Conservation (phyloP, 53 echinoderm and acorn worm genomes). For the Mesocentrotus franciscanus region DNA sequence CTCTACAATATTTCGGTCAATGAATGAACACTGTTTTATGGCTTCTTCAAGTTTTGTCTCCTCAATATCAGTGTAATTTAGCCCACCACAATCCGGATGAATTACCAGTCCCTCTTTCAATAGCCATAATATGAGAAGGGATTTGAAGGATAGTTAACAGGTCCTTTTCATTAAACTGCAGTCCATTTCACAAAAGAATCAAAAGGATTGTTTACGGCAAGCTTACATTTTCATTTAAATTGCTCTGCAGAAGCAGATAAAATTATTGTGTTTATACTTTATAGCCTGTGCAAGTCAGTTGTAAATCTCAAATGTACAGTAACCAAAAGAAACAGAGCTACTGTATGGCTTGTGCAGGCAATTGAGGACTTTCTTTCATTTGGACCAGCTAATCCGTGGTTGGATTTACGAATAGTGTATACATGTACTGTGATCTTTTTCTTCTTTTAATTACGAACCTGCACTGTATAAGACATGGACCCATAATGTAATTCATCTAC, state of each 20-base stretch:
- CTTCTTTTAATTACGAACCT: neutral
- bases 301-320: neutral
- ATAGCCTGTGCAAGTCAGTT: neutral
- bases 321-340: neutral
- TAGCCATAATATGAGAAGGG: neutral
- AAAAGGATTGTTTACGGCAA: slow-evolving; percentile 30
- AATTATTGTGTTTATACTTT: neutral
- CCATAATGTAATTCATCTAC: neutral
- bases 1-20: neutral
- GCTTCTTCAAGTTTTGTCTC: neutral
- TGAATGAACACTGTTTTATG: neutral
- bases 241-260: slow-evolving; percentile 4
- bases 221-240: neutral
- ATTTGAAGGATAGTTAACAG: neutral
- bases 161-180: neutral
- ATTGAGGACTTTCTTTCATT: neutral
- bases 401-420: neutral
- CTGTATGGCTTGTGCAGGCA: neutral
- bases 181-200: neutral
- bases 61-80: neutral
- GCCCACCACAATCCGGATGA: slow-evolving; percentile 10
- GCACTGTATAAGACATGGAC: neutral
- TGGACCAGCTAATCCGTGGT: neutral
- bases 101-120: neutral
- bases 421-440: neutral